Evolutionary conservation across 1,140 invertebrate species (phyloP), one percentile per base, ranked within the genome.

Genomic region (Aphelenchoides fujianensis): DNA sequence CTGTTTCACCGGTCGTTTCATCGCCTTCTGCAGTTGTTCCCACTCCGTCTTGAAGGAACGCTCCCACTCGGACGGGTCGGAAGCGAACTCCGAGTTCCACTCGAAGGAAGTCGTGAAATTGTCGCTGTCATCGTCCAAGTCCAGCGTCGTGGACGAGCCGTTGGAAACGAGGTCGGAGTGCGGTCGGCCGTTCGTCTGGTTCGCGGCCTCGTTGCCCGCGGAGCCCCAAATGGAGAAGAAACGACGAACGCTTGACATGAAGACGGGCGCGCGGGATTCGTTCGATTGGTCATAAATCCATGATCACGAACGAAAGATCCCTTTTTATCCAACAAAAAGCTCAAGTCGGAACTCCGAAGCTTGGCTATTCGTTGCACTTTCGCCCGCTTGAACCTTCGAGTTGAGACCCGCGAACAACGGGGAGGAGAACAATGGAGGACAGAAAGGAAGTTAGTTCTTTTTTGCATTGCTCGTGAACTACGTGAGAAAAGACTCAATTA

Each of bases 1-100:
- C 54, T 72, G 80, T 85, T 82, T 85, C 88, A 86, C 62, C 89
- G 90, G 70, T 89, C 88, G 67, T 88, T 85, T 41, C 73, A 94
- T 93, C 64, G 95, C 92, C 76, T 91, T 90, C 76, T 90, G 86
- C 7, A 91, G 91, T 83, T 95, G 92, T 82, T 93, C 90, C 93
- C 94, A 97, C 84, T 96, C 94, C 85, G 92, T 92, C 78, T 91
- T 90, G 86, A 97, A 97, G 79, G 93, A 93, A 81, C 92, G 12
- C 54, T 81, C 79, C 79, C 79, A 81, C 32, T 70, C 76, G 36
- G 70, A 48, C 32, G 79, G 79, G 61, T 81, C 79, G 3, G 79
- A 81, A 16, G 80, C 80, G 67, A 83, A 81, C n/a, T 82, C 80
- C 0, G 74, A 67, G 54, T 64, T 76, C 75, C 74, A 75, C 31